Conservation (phyloP, 2,113 vertebrate species). For the Notarius lentiginosus region DNA sequence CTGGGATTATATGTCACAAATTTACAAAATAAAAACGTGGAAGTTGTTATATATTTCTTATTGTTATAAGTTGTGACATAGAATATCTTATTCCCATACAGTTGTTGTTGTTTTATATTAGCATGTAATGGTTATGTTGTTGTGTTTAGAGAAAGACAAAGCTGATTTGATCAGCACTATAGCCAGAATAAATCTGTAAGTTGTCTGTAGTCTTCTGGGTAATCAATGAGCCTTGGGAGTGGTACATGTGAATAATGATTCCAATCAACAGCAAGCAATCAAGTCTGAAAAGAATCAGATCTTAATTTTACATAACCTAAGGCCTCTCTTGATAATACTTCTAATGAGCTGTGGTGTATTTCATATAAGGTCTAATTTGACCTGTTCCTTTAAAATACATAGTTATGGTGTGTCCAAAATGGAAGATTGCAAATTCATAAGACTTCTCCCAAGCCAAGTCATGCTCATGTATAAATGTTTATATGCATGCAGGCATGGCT, state of each 20-base stretch:
- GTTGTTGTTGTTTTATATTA: neutral
- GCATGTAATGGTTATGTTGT: neutral
- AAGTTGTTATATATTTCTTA: neutral
- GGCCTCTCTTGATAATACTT: neutral
- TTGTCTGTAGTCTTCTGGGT: constrained; percentile 8
- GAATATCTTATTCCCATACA: neutral
- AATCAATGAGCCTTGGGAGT: constrained; percentile 41
- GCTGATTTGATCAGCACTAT: constrained; percentile 15
- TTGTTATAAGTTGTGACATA: no score
- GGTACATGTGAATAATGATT: constrained; percentile 24
- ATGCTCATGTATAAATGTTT: neutral
- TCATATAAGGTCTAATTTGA: neutral
- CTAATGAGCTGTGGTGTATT: constrained; percentile 15
- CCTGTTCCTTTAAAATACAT: neutral
- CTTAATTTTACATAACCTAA: constrained; percentile 59
- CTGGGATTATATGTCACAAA: neutral
- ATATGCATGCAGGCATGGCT: neutral
- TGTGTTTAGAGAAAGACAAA: constrained; percentile 5
- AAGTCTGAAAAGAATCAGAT: constrained; percentile 49
- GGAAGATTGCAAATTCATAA: neutral
- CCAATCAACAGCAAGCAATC: constrained; percentile 59
- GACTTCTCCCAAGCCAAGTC: neutral
- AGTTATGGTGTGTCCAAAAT: neutral
- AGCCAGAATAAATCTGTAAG: constrained; percentile 25
- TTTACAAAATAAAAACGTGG: neutral